Conservation (phyloP, 2,113 vertebrate species). For the Chaetorhynchus papuensis region DNA sequence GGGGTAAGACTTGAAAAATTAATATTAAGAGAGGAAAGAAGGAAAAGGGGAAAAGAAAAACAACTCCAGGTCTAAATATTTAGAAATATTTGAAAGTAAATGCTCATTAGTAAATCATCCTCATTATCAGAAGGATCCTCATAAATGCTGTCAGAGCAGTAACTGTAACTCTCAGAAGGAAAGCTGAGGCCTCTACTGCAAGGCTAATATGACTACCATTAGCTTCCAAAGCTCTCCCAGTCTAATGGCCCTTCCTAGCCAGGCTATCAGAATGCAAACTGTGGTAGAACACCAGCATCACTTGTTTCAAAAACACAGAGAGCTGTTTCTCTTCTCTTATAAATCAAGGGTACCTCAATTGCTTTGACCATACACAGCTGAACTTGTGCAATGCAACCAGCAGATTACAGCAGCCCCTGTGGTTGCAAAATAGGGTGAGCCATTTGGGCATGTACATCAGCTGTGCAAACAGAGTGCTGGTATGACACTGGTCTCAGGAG, state of each 20-base stretch:
- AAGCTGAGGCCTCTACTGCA: not conserved
- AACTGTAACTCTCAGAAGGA: not conserved
- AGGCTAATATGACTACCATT: not conserved
- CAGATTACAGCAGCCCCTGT: not conserved
- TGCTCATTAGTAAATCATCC: not conserved
- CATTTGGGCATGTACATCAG: not conserved
- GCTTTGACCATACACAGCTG: not conserved
- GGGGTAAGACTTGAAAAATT: not conserved
- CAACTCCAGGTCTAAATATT: not conserved
- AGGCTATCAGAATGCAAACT: not conserved
- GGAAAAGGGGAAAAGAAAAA: not conserved
- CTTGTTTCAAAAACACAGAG: not conserved
- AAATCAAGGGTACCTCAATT: not conserved
- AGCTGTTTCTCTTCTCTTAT: not conserved
- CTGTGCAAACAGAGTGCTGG: not conserved
- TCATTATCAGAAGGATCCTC: not conserved
- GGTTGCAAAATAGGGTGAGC: not conserved
- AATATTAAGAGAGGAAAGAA: not conserved
- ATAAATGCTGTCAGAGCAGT: not conserved
- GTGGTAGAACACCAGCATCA: not conserved
- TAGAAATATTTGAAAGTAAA: slow-evolving; percentile 7
- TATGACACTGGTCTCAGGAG: not conserved
- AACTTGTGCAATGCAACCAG: not conserved
- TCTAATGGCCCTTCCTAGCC: not conserved
- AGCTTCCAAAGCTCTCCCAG: not conserved